Evolutionary conservation across 1,140 invertebrate genomes (phyloP).

Genomic region (Chlorops oryzae): DNA sequence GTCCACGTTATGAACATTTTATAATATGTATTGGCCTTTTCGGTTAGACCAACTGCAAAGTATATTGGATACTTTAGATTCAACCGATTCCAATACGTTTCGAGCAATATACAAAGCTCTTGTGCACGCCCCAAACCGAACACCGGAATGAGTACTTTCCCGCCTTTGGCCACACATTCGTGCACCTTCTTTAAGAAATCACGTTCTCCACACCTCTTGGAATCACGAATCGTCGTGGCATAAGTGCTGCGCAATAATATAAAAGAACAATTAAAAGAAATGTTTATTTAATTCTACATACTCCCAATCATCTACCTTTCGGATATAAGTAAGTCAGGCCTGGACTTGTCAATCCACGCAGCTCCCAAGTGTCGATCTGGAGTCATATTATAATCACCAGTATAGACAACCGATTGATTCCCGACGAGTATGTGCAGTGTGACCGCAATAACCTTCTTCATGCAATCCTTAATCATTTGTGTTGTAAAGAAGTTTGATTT

Average conservation of each 20-base stretch:
- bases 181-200: slow-evolving; percentile 99
- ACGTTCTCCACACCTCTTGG: slow-evolving; percentile 91
- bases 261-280: too few species aligned
- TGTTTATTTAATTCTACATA: too few species aligned
- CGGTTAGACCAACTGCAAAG: slow-evolving; percentile 94
- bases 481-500: slow-evolving; percentile 99
- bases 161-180: slow-evolving; percentile 81
- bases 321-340: slow-evolving; percentile 93
- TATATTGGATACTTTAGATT: slow-evolving; percentile 97
- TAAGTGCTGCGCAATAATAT: too few species aligned
- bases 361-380: slow-evolving; percentile 97
- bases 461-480: slow-evolving; percentile 98
- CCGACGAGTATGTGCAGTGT: slow-evolving; percentile 94
- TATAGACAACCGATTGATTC: slow-evolving; percentile 96
- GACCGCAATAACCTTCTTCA: slow-evolving; percentile 98
- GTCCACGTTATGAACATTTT: slow-evolving; percentile 99
- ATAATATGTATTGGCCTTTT: slow-evolving; percentile 99
- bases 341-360: slow-evolving; percentile 97
- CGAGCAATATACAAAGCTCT: slow-evolving; percentile 95
- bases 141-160: slow-evolving; percentile 96
- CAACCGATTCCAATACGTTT: slow-evolving; percentile 98
- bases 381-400: slow-evolving; percentile 99
- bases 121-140: slow-evolving; percentile 98
- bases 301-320: too few species aligned
- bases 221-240: slow-evolving; percentile 98